phyloP scores from a whole-genome alignment of 2,888 invertebrate species.

The Nephrotoma appendiculata region DNA sequence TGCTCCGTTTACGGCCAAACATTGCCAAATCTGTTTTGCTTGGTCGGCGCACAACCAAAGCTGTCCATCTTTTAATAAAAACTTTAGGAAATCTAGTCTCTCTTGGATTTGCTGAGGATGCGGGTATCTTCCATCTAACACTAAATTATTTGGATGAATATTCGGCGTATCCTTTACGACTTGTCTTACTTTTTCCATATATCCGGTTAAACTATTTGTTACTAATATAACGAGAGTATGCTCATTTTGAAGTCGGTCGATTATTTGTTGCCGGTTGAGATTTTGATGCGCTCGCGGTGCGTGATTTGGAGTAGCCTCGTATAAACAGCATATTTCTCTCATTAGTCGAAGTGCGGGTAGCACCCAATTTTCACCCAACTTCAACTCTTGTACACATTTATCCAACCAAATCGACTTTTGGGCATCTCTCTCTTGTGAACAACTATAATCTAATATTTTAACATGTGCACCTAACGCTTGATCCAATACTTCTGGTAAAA shows the following conservation, averaged over 20 bases:
- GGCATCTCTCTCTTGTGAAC: slow-evolving; percentile 90
- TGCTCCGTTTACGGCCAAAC: slow-evolving; percentile 85
- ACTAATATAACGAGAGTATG: slow-evolving; percentile 88
- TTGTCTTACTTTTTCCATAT: slow-evolving; percentile 74
- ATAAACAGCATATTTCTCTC: slow-evolving; percentile 86
- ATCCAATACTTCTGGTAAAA: slow-evolving; percentile 94
- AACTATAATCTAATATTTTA: slow-evolving; percentile 94
- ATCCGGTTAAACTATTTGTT: slow-evolving; percentile 77
- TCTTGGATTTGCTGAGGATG: slow-evolving; percentile 89
- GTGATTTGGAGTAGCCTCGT: slow-evolving; percentile 50
- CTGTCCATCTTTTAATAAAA: slow-evolving; percentile 88
- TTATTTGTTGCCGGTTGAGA: slow-evolving; percentile 54
- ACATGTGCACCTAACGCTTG: slow-evolving; percentile 90
- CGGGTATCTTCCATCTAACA: slow-evolving; percentile 79
- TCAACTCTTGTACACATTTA: slow-evolving; percentile 90
- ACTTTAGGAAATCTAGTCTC: slow-evolving; percentile 81
- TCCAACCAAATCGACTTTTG: slow-evolving; percentile 93
- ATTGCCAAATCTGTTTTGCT: slow-evolving; percentile 94
- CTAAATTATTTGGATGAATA: slow-evolving; percentile 61
- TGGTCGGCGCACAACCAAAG: slow-evolving; percentile 94
- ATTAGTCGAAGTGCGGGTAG: slow-evolving; percentile 91
- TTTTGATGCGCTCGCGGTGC: slow-evolving; percentile 30
- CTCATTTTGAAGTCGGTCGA: slow-evolving; percentile 79
- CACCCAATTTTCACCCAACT: slow-evolving; percentile 79
- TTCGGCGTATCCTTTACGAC: slow-evolving; percentile 39